phyloP scores from a whole-genome alignment of 2,113 vertebrate species.

The Anser brachyrhynchus region DNA sequence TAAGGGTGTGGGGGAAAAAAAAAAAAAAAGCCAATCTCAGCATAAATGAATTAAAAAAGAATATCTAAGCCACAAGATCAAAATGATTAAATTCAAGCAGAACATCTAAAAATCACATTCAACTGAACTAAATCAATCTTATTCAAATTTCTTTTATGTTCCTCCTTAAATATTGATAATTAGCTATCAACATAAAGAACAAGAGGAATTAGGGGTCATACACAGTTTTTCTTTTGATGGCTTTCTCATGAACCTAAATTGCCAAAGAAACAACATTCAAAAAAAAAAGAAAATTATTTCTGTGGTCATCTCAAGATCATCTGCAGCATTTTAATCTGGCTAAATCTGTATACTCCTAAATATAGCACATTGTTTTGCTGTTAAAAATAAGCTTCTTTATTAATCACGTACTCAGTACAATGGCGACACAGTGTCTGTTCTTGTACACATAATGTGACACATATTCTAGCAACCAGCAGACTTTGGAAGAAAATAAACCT shows the following conservation, averaged over 20 bases:
- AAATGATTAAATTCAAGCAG: not conserved
- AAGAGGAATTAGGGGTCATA: not conserved
- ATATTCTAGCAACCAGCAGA: not conserved
- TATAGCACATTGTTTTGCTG: conserved; percentile 51
- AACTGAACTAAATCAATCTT: not conserved
- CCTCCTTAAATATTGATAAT: not conserved
- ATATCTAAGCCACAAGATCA: not conserved
- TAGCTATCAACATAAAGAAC: not conserved
- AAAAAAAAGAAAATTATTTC: not conserved
- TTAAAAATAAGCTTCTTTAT: conserved; percentile 52
- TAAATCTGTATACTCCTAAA: conserved; percentile 32
- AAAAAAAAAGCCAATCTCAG: not conserved
- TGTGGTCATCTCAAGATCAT: not conserved
- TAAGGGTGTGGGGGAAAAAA: not conserved
- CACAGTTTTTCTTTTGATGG: not conserved
- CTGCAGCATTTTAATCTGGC: not conserved
- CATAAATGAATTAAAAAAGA: not conserved
- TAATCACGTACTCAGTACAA: not conserved
- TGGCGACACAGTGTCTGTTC: conserved; percentile 2
- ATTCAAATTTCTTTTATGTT: not conserved
- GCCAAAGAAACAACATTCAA: not conserved
- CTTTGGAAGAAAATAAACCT: conserved; percentile 31
- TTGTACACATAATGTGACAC: not conserved
- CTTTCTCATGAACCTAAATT: not conserved
- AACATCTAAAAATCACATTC: not conserved